These are phyloP conservation scores for Strix uralensis DNA, from an alignment of 2,113 vertebrate genomes.

Conservation along the genomic window DNA sequence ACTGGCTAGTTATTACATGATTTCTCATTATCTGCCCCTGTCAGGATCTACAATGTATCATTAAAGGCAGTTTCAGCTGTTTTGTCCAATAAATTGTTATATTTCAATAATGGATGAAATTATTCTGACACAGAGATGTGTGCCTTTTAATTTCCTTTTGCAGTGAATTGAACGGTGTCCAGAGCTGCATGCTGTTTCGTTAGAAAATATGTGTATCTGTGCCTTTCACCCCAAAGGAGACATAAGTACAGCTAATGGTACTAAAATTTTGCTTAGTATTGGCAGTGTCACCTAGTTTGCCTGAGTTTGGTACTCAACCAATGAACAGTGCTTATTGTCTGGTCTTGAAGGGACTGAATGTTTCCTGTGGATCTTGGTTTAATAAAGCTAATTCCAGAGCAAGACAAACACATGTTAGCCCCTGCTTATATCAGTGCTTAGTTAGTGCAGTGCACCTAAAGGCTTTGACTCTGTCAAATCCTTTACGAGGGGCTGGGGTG, in stretches of 20 bases:
- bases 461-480: not conserved
- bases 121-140: not conserved
- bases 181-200: not conserved
- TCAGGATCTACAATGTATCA: not conserved
- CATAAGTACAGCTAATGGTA: not conserved
- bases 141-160: not conserved
- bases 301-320: not conserved
- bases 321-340: not conserved
- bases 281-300: not conserved
- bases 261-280: not conserved
- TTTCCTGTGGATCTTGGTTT: not conserved
- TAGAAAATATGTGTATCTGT: not conserved
- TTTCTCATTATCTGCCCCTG: not conserved
- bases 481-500: not conserved
- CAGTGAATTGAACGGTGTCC: not conserved
- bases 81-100: not conserved
- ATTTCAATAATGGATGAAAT: not conserved
- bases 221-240: not conserved
- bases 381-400: not conserved
- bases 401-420: not conserved
- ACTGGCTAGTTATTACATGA: not conserved
- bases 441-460: not conserved
- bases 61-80: not conserved
- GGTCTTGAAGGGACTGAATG: not conserved
- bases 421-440: not conserved